Conservation (phyloP, 1,140 invertebrate genomes). For the Trichonephila clavata region DNA sequence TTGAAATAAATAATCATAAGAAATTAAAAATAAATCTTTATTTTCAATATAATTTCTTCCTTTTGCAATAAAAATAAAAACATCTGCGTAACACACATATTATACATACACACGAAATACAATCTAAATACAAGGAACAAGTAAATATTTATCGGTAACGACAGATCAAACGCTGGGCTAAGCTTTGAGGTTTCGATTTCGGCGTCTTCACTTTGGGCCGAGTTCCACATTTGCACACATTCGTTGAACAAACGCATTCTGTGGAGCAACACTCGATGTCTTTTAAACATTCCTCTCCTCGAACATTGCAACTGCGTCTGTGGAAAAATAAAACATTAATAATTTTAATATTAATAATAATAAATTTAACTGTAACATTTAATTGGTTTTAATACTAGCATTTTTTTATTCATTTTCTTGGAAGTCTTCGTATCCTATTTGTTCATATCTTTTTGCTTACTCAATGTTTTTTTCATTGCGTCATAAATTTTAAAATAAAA, state of each 20-base stretch:
- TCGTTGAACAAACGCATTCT: slow-evolving; percentile 27
- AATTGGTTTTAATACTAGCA: too few relatives aligned
- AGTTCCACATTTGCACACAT: slow-evolving; percentile 39
- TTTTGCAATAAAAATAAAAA: background rate
- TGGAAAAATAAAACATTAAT: background rate
- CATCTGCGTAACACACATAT: background rate
- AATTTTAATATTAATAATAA: too few relatives aligned
- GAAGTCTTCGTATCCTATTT: too few relatives aligned
- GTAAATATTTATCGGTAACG: background rate
- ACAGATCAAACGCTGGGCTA: slow-evolving; percentile 34
- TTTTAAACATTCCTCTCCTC: slow-evolving; percentile 50
- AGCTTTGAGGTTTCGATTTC: background rate
- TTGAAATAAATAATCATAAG: too few relatives aligned
- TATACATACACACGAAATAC: background rate
- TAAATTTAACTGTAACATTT: too few relatives aligned
- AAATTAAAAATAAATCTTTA: background rate
- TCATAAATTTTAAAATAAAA: too few relatives aligned
- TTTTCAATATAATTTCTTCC: background rate
- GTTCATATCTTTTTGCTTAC: too few relatives aligned
- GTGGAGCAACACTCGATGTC: slow-evolving; percentile 56
- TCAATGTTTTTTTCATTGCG: too few relatives aligned
- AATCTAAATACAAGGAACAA: background rate
- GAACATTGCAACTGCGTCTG: slow-evolving; percentile 43
- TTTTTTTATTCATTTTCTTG: too few relatives aligned
- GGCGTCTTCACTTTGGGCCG: slow-evolving; percentile 14